Conservation (phyloP, 2,113 vertebrate species). For the Ptyas mucosa region DNA sequence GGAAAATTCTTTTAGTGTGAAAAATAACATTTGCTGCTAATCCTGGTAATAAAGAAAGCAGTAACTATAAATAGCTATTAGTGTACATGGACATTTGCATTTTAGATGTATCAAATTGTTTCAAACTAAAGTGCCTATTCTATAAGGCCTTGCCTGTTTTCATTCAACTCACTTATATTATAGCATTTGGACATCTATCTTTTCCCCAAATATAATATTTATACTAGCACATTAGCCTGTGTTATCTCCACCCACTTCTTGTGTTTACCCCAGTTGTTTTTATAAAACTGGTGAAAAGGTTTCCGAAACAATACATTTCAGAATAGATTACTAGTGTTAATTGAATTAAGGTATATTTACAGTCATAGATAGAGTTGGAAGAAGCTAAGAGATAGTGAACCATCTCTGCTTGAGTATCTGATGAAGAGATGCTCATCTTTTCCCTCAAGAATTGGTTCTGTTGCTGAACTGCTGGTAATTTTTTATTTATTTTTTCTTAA, state of each 20-base stretch:
- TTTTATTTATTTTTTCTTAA: not conserved
- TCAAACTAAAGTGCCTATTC: not conserved
- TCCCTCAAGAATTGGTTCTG: not conserved
- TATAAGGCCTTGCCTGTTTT: not conserved
- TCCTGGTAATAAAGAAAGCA: not conserved
- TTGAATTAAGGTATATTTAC: not conserved
- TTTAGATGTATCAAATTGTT: not conserved
- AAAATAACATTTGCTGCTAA: slow-evolving; percentile 3
- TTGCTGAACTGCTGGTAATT: not conserved
- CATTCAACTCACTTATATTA: not conserved
- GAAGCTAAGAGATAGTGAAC: not conserved
- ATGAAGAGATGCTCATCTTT: not conserved
- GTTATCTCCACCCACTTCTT: not conserved
- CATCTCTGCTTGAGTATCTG: not conserved
- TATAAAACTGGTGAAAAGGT: not conserved
- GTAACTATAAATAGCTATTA: not conserved
- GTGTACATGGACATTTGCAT: not conserved
- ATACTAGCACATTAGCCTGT: not conserved
- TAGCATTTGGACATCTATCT: not conserved
- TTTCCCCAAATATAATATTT: not conserved
- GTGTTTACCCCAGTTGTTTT: not conserved
- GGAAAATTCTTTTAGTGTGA: not conserved
- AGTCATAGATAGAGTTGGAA: not conserved
- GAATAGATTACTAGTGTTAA: not conserved
- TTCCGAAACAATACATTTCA: not conserved